Evolutionary conservation across 2,888 invertebrate genomes (phyloP).

Genomic region (Liposcelis brunnea): DNA sequence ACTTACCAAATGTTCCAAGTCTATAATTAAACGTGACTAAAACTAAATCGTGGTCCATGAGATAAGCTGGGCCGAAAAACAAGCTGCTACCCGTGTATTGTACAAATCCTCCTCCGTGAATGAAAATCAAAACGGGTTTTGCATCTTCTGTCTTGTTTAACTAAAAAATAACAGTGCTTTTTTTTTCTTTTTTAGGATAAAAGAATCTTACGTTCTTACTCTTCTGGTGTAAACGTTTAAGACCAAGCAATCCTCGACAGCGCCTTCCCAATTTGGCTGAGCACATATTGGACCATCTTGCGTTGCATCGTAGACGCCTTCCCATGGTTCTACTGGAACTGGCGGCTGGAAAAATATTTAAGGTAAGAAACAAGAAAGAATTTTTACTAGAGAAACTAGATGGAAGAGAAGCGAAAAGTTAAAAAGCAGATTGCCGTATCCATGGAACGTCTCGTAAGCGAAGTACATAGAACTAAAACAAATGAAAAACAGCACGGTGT

Average conservation of each 20-base stretch:
- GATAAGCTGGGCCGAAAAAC: conserved; percentile 13
- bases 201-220: too few species aligned
- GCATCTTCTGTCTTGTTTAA: too few species aligned
- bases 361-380: too few species aligned
- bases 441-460: too few species aligned
- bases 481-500: too few species aligned
- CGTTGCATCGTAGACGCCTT: conserved; percentile 27
- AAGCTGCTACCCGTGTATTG: conserved; percentile 19
- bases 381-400: too few species aligned
- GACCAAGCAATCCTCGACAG: too few species aligned
- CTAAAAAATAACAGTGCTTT: conserved; percentile 1
- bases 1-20: too few species aligned
- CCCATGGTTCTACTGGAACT: conserved; percentile 20
- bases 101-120: conserved; percentile 23
- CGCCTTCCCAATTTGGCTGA: conserved; percentile 20
- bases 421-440: too few species aligned
- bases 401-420: too few species aligned
- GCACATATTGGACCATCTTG: conserved; percentile 28
- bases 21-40: conserved; percentile 16
- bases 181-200: not conserved
- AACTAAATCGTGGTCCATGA: conserved; percentile 15
- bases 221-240: too few species aligned
- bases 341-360: conserved; percentile 18
- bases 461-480: too few species aligned
- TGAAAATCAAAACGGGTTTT: conserved; percentile 23